phyloP scores from a whole-genome alignment of 2,113 vertebrate genomes.

The Sapajus apella region DNA sequence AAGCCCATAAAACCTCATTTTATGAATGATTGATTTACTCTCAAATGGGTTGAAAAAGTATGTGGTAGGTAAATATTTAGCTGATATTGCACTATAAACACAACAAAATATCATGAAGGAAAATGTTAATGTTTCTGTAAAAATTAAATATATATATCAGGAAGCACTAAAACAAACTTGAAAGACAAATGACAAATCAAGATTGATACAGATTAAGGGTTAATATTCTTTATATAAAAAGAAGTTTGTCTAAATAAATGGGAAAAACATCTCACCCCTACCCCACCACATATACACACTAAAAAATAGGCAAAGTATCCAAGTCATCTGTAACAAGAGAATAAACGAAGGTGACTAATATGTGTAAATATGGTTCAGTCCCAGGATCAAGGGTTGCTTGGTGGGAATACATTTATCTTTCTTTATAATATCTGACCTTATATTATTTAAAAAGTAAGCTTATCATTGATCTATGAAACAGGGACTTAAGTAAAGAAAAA shows the following conservation, averaged over 20 bases:
- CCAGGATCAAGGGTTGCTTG: not conserved
- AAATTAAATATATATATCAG: not conserved
- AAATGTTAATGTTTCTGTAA: not conserved
- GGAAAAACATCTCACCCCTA: not conserved
- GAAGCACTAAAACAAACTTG: not conserved
- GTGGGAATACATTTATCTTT: not conserved
- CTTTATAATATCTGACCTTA: not conserved
- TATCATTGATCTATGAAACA: not conserved
- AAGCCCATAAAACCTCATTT: not conserved
- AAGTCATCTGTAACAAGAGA: not conserved
- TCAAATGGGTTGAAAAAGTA: not conserved
- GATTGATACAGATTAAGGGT: not conserved
- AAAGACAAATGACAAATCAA: not conserved
- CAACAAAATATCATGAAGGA: not conserved
- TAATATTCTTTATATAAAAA: constrained; percentile 24
- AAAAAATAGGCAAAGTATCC: not conserved
- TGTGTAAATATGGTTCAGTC: not conserved
- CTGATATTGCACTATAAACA: not conserved
- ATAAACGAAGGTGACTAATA: not conserved
- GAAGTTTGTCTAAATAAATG: not conserved
- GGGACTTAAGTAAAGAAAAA: not conserved
- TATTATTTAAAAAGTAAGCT: not conserved
- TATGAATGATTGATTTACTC: not conserved
- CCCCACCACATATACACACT: not conserved
- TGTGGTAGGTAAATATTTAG: not conserved